Conservation (phyloP, 23 tunicate genomes). For the Oikopleura albicans region DNA sequence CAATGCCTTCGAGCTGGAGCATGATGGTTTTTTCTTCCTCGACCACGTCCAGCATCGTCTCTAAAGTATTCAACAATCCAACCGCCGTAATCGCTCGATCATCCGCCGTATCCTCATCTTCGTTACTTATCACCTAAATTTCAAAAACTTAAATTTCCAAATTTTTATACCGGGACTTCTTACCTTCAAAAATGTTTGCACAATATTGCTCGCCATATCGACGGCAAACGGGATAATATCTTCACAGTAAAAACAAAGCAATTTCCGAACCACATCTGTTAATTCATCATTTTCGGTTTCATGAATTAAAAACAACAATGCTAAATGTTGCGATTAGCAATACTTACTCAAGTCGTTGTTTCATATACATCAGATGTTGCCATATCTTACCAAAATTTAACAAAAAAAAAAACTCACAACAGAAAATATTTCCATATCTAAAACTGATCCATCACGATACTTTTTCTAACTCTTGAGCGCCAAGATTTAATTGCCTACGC, state of each 20-base stretch:
- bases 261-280: constrained; percentile 58
- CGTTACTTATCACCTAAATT: constrained; percentile 19
- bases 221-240: constrained; percentile 87
- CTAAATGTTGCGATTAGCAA: too few relatives aligned
- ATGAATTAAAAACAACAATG: constrained; percentile 46
- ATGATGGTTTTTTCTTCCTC: constrained; percentile 78
- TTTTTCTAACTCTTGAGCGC: too few relatives aligned
- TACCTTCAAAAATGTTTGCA: background rate
- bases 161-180: too few relatives aligned
- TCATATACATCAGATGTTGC: too few relatives aligned
- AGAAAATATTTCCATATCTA: too few relatives aligned
- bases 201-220: constrained; percentile 64
- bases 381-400: too few relatives aligned
- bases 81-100: constrained; percentile 66
- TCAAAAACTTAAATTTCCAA: background rate
- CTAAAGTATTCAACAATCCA: constrained; percentile 71
- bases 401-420: too few relatives aligned
- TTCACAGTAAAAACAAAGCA: constrained; percentile 73
- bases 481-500: too few relatives aligned
- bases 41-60: constrained; percentile 73
- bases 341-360: too few relatives aligned
- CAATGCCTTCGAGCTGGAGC: constrained; percentile 48
- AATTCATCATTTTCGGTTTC: constrained; percentile 87
- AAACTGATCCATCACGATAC: too few relatives aligned
- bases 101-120: constrained; percentile 35